A percentile compares a stretch with the other conserved stretches of the same genome.
Evolutionary conservation across 2,888 invertebrate species (phyloP).

Genomic region (Leptinotarsa juncta): DNA sequence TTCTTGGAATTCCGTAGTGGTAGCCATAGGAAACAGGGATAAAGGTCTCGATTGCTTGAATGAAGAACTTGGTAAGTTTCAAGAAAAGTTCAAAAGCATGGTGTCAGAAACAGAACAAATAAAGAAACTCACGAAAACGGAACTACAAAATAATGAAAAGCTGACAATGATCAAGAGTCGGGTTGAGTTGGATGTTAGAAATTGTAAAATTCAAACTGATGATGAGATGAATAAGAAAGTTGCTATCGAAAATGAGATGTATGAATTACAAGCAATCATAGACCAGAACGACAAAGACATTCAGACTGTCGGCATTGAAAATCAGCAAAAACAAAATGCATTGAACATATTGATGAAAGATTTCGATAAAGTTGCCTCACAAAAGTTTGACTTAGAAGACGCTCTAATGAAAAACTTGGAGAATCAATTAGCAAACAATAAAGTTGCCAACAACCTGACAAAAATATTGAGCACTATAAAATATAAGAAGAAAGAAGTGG

Average conservation of each 20-base stretch:
- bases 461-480: constrained; percentile 53
- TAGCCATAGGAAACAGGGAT: constrained; percentile 77
- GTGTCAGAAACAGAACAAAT: constrained; percentile 73
- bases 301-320: constrained; percentile 65
- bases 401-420: constrained; percentile 54
- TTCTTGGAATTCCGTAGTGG: constrained; percentile 81
- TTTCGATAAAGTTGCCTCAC: constrained; percentile 68
- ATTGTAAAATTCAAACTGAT: constrained; percentile 66
- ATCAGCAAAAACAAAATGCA: constrained; percentile 42
- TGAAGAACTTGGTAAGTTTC: constrained; percentile 67
- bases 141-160: constrained; percentile 76
- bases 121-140: constrained; percentile 74
- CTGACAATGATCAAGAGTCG: constrained; percentile 72
- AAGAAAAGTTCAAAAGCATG: constrained; percentile 58
- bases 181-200: constrained; percentile 69
- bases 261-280: constrained; percentile 70
- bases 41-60: constrained; percentile 73
- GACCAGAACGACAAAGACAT: constrained; percentile 69
- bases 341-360: constrained; percentile 56
- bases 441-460: constrained; percentile 42
- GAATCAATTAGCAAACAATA: constrained; percentile 45
- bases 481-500: constrained; percentile 64
- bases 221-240: constrained; percentile 68
- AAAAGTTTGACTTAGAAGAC: constrained; percentile 74
- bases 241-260: constrained; percentile 69